Evolutionary conservation across 1,140 invertebrate species (phyloP).

Genomic region (Papilio aristodemus): DNA sequence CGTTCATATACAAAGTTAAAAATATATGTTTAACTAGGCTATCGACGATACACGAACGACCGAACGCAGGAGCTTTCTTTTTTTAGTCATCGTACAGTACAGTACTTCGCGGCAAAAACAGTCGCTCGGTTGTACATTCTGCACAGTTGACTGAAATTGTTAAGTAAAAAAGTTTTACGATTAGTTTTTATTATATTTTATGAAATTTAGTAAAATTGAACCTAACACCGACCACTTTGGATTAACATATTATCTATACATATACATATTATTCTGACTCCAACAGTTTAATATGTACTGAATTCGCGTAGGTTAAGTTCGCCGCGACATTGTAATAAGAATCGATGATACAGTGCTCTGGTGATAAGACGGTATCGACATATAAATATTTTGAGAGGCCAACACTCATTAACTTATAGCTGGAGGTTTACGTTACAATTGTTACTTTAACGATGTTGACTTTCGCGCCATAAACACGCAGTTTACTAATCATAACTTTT

Average conservation of each 20-base stretch:
- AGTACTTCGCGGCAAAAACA: neutral
- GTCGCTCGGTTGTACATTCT: neutral
- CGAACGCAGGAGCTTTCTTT: slow-evolving; percentile 5
- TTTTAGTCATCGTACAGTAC: neutral
- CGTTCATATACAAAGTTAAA: slow-evolving; percentile 12
- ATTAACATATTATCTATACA: too few species aligned
- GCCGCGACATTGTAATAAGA: neutral
- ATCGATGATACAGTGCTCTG: slow-evolving; percentile 6
- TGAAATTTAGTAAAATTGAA: too few species aligned
- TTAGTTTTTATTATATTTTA: neutral
- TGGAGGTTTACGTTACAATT: slow-evolving; percentile 5
- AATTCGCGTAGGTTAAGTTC: neutral
- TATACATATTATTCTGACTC: too few species aligned
- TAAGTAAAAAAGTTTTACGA: neutral
- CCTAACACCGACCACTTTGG: too few species aligned
- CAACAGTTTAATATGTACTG: neutral
- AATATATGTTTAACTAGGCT: slow-evolving; percentile 21
- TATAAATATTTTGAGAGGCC: slow-evolving; percentile 12
- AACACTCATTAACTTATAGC: slow-evolving; percentile 8
- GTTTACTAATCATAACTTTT: neutral
- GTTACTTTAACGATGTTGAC: slow-evolving; percentile 5
- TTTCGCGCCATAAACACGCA: neutral
- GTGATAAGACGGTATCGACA: neutral
- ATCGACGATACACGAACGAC: neutral
- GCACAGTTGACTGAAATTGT: neutral